Evolutionary conservation across 2,113 vertebrate genomes (phyloP).

Genomic region (Paedocypris sp.): DNA sequence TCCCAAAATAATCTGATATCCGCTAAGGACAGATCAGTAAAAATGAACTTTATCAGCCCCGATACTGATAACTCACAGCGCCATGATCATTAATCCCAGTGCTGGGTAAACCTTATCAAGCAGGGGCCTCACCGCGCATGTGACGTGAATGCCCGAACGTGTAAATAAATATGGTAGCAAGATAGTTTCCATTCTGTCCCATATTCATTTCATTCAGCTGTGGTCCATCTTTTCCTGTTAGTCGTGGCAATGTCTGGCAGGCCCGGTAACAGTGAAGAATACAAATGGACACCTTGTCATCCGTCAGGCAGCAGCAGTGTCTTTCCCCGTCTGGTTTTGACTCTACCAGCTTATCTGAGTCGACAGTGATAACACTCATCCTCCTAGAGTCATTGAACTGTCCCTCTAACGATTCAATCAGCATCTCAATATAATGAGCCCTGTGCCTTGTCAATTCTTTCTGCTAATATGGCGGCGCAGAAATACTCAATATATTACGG

Average conservation of each 20-base stretch:
- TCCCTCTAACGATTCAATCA: slow-evolving; percentile 19
- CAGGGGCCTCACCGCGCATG: neutral
- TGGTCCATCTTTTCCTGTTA: slow-evolving; percentile 2
- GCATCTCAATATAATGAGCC: slow-evolving; percentile 17
- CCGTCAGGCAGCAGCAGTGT: neutral
- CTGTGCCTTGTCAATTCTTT: neutral
- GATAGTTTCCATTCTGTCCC: neutral
- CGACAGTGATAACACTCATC: slow-evolving; percentile 21
- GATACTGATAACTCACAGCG: too few species aligned
- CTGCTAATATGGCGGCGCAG: neutral
- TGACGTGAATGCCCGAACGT: neutral
- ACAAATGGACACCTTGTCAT: slow-evolving; percentile 4
- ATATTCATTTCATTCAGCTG: neutral
- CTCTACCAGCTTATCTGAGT: slow-evolving; percentile 15
- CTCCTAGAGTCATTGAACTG: slow-evolving; percentile 14
- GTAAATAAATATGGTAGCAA: neutral
- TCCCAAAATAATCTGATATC: too few species aligned
- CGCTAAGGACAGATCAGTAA: too few species aligned
- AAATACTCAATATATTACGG: neutral
- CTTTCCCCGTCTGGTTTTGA: slow-evolving; percentile 15
- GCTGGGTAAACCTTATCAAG: neutral
- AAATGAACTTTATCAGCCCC: too few species aligned
- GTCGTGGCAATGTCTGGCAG: slow-evolving; percentile 7
- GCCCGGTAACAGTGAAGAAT: slow-evolving; percentile 12
- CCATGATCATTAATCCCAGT: too few species aligned